Evolutionary conservation across 2,113 vertebrate genomes (phyloP), one percentile per base, ranked within the genome.

Genomic region (Menidia beryllina): DNA sequence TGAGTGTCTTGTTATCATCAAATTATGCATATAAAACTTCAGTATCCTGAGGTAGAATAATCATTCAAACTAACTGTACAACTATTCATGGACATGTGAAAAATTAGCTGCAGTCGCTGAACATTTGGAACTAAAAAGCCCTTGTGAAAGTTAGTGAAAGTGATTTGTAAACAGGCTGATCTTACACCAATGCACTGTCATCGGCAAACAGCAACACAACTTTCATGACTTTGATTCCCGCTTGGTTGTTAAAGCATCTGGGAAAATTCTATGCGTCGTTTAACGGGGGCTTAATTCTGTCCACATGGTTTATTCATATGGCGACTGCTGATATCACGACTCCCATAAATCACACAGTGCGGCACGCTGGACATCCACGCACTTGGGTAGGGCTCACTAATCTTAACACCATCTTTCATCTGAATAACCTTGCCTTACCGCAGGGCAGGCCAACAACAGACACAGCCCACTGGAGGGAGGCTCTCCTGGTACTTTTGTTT

Each of bases 261-360:
- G 85, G 86, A 82, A 86, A 90, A 84, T 66, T 84, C 86, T 89
- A 72, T 58, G 90, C 85, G 81, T 90, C 88, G 86, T 92, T 93
- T 93, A 93, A 91, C 89, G 81, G 89, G 78, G 83, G 84, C 87
- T 92, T 93, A 92, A 93, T 92, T 92, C 92, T 83, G 85, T 69
- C 76, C 89, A 82, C 89, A 92, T 93, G 92, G 90, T 93, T 94
- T 92, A 94, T 94, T 93, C 92, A 94, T 93, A 90, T 79, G 69
- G 86, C 85, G 68, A 87, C 81, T 72, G 81, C 89, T 83, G 90
- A 90, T 94, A 92, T 91, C 91, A 83, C 80, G 88, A 88, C 90
- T 86, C 91, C 90, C 91, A 93, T 93, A 93, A 93, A 94, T 93
- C 92, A 94, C 89, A 68, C 82, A 81, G 89, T 86, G 88, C 86